phyloP scores from a whole-genome alignment of 2,888 invertebrate species.

The Acanthosepion lycidas region DNA sequence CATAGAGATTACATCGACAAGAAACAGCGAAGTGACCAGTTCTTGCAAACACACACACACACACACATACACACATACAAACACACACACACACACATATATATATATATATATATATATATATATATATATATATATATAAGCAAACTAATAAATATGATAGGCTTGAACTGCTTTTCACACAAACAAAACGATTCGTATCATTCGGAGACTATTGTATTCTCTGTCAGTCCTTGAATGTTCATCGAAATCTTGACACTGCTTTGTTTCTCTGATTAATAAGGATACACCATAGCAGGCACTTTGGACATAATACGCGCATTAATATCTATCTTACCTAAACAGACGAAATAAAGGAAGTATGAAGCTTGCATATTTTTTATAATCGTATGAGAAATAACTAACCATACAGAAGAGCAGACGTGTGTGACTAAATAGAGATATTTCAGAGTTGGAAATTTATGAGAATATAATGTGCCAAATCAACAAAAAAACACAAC shows the following conservation, averaged over 20 bases:
- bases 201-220: background rate
- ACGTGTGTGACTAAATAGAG: too few relatives aligned
- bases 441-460: too few relatives aligned
- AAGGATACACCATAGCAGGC: background rate
- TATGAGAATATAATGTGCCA: too few relatives aligned
- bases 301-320: background rate
- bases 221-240: background rate
- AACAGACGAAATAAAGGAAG: background rate
- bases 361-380: too few relatives aligned
- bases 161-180: background rate
- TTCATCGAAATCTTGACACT: background rate
- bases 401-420: too few relatives aligned
- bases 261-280: background rate
- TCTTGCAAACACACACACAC: too few relatives aligned
- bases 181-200: background rate
- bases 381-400: too few relatives aligned
- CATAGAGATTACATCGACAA: background rate
- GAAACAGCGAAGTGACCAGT: background rate
- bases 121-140: background rate
- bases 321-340: background rate
- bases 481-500: too few relatives aligned
- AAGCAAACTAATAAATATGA: background rate
- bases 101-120: conserved; percentile 13
- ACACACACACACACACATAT: too few relatives aligned
- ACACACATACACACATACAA: too few relatives aligned